Percentiles rank a stretch among this genome's conserved stretches.
These are phyloP conservation scores for Ramphastos sulfuratus DNA, from an alignment of 2,113 vertebrate genomes.

Conservation along the genomic window DNA sequence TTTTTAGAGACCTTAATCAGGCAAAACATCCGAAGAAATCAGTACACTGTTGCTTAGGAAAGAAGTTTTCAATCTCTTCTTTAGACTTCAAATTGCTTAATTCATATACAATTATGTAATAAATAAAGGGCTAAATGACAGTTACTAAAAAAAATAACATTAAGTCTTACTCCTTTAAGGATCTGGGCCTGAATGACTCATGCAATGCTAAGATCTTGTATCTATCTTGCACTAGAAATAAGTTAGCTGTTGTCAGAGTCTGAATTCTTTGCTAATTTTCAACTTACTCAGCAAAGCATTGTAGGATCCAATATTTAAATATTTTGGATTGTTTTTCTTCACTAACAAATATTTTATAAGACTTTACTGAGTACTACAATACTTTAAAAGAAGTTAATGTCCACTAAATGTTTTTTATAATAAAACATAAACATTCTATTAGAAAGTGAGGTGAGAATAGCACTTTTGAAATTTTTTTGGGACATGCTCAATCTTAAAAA, in stretches of 20 bases:
- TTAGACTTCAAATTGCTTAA: neutral
- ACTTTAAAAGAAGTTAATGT: neutral
- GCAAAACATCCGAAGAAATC: neutral
- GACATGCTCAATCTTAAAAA: neutral
- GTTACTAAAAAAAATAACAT: neutral
- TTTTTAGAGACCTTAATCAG: neutral
- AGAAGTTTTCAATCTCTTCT: neutral
- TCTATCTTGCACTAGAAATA: neutral
- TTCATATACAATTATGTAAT: neutral
- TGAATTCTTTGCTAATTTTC: neutral
- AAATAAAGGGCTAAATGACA: conserved; percentile 43
- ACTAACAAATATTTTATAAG: conserved; percentile 44
- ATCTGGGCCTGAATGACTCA: neutral
- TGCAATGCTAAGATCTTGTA: neutral
- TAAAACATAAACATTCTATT: neutral
- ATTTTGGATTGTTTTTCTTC: conserved; percentile 17
- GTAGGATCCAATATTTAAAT: neutral
- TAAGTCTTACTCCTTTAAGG: neutral
- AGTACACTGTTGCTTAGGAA: neutral
- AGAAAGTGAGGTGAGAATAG: neutral
- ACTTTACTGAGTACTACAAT: conserved; percentile 18
- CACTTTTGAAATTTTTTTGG: neutral
- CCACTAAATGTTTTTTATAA: neutral
- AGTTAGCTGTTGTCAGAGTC: neutral
- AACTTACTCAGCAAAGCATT: conserved; percentile 16